Base-by-base conservation (phyloP, 1,140 invertebrate genomes). In the Calephelis virginiensis region DNA sequence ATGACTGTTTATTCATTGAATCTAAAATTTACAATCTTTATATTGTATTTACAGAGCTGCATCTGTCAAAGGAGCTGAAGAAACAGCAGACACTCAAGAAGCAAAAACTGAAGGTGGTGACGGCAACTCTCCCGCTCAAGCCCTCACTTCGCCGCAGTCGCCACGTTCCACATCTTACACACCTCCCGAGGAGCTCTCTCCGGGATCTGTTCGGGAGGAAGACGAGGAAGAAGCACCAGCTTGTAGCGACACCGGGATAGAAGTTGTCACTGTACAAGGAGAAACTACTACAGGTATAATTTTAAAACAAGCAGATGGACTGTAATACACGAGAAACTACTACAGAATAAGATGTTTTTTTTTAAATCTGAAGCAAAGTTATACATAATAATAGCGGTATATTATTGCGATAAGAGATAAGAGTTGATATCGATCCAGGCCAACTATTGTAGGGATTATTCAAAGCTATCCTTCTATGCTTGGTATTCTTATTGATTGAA, bases 221-320 rank as follows among this genome's bases (percentile, higher is more conserved):
- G 53, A 56, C 4, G 76, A 80, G 12, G 76, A 74, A 1, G 77
- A 78, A 8, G 67, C 73, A 1, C 67, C 68, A 8, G 64, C 76
- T 1, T 71, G 68, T 12, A 66, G 72, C 1, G 77, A 80, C 37
- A 70, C 80, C 12, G 70, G 68, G 8, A 68, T 74, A 6, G 74
- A 76, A 13, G 71, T 86, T 0, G 79, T 88, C 66, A 77, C 83
- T 3, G 74, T 83, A 0, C 70, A 77, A 12, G 81, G 75, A 12
- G 78, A 80, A 8, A 48, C 61, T 28, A 38, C 66, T 43, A 49
- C 73, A 10, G 86, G 83, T 84, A 28, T 28, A 28, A 28, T 28
- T 28, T 28, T 28, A 4, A 28, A 28, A 28, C 28, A 28, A 28
- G 28, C 2, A 28, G 28, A 28, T 4, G 28, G 28, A 28, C 5